Evolutionary conservation across 2,113 vertebrate species (phyloP), one percentile per base, ranked within the genome.

Genomic region (Dendrocopos noguchii): DNA sequence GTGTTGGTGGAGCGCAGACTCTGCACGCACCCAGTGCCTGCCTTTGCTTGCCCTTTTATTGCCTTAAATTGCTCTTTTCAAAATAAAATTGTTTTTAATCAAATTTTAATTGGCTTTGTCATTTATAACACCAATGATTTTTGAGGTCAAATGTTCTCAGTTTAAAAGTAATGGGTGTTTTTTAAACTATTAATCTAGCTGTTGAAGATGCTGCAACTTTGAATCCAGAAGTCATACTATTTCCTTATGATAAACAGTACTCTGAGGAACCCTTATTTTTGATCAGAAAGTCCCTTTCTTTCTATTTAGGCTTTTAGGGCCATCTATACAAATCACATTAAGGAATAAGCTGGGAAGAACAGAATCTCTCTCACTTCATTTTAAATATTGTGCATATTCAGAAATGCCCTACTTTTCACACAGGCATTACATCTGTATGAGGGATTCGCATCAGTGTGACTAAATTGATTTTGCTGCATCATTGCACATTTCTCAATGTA

Each of bases 391-490:
- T 15, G 5, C 64, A 60, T 55, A 67, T 80, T 94, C 85, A 71
- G 65, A 91, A 87, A 67, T 82, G 76, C 42, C 91, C 93, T 95
- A 91, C 76, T 94, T 95, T 86, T 88, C 85, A 85, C 84, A 61
- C 29, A 80, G 46, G 59, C 89, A 75, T 88, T 93, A 88, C 66
- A 86, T 90, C 76, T 74, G 70, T 80, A 57, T 64, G 85, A 94
- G 33, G 53, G 77, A 94, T 93, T 94, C 94, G 88, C 93, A 93
- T 88, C 88, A 93, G 65, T 94, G 93, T 90, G 93, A 93, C 95
- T 94, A 93, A 96, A 95, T 80, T 83, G 88, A 95, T 96, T 96
- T 95, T 95, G 76, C 92, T 78, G 88, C 90, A 94, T 95, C 90
- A 78, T 33, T 93, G 93, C 93, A 91, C 86, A 88, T 95, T 94